Percentiles rank a stretch among this genome's conserved stretches.
phyloP scores from a whole-genome alignment of 2,888 invertebrate genomes.

The Cheilosia scutellata region DNA sequence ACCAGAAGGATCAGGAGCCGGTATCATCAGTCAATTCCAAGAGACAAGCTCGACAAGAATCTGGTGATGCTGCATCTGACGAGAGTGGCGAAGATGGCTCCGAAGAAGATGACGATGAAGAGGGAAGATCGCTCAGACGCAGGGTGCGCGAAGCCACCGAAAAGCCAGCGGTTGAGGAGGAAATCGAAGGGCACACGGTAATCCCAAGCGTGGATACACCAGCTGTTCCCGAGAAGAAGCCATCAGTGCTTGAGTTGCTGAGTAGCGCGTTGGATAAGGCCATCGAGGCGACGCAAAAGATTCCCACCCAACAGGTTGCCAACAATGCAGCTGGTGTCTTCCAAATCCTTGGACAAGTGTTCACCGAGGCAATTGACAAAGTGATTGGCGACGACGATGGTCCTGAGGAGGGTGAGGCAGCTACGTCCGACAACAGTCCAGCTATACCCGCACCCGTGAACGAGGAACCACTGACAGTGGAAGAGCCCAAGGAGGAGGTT shows the following conservation, averaged over 20 bases:
- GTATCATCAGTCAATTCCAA: neutral
- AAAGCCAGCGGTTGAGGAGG: slow-evolving; percentile 38
- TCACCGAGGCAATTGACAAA: slow-evolving; percentile 82
- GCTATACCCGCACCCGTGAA: neutral
- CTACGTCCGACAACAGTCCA: slow-evolving; percentile 12
- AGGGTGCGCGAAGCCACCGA: slow-evolving; percentile 32
- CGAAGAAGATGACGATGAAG: slow-evolving; percentile 28
- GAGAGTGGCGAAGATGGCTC: slow-evolving; percentile 31
- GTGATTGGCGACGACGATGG: slow-evolving; percentile 81
- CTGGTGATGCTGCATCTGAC: slow-evolving; percentile 8
- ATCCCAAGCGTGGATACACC: slow-evolving; percentile 32
- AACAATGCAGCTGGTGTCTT: slow-evolving; percentile 82
- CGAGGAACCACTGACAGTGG: slow-evolving; percentile 30
- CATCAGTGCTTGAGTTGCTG: slow-evolving; percentile 81
- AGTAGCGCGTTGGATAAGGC: slow-evolving; percentile 82
- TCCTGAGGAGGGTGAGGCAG: slow-evolving; percentile 77
- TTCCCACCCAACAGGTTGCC: slow-evolving; percentile 81
- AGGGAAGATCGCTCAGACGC: slow-evolving; percentile 29
- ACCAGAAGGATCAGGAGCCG: slow-evolving; percentile 11
- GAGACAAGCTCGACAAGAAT: slow-evolving; percentile 12
- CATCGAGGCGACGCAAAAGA: slow-evolving; percentile 78
- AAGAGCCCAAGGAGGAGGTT: slow-evolving; percentile 32
- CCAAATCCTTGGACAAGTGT: slow-evolving; percentile 82
- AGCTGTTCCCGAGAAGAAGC: slow-evolving; percentile 78
- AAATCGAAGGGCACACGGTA: slow-evolving; percentile 46